phyloP scores from a whole-genome alignment of 2,797 vertebrate genomes.

The Adrianichthys oophorus region DNA sequence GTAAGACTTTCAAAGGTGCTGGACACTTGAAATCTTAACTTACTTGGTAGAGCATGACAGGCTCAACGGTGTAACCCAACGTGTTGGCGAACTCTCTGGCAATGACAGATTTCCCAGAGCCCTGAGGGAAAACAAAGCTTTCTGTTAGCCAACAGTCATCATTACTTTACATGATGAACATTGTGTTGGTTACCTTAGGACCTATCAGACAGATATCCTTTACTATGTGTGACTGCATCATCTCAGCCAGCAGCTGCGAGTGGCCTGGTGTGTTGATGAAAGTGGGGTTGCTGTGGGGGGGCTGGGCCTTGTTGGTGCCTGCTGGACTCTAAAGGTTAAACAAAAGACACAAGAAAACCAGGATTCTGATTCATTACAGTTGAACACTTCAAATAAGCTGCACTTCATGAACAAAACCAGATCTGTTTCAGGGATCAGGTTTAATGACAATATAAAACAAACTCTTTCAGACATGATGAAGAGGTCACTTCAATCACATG shows the following conservation, averaged over 20 bases:
- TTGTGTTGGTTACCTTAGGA: constrained; percentile 82
- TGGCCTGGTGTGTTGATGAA: constrained; percentile 90
- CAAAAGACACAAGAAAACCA: constrained; percentile 1
- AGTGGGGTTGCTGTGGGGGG: constrained; percentile 60
- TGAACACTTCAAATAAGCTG: too few species aligned
- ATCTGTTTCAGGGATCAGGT: too few species aligned
- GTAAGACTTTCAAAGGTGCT: too few species aligned
- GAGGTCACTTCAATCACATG: too few species aligned
- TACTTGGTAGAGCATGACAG: constrained; percentile 98
- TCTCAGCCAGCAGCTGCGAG: constrained; percentile 88
- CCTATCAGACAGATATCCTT: constrained; percentile 97
- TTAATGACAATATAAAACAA: too few species aligned
- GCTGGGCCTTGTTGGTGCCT: constrained; percentile 75
- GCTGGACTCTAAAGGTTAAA: constrained; percentile 81
- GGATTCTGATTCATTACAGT: neutral
- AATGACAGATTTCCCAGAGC: constrained; percentile 94
- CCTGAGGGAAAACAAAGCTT: constrained; percentile 70
- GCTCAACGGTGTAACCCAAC: constrained; percentile 89
- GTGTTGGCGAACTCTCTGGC: constrained; percentile 89
- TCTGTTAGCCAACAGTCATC: constrained; percentile 4
- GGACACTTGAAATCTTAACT: neutral
- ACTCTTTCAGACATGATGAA: too few species aligned
- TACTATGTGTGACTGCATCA: constrained; percentile 95
- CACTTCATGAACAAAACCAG: too few species aligned
- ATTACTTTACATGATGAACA: neutral